Base-by-base conservation (phyloP, 2,797 vertebrate genomes). In the Melanitta fusca region DNA sequence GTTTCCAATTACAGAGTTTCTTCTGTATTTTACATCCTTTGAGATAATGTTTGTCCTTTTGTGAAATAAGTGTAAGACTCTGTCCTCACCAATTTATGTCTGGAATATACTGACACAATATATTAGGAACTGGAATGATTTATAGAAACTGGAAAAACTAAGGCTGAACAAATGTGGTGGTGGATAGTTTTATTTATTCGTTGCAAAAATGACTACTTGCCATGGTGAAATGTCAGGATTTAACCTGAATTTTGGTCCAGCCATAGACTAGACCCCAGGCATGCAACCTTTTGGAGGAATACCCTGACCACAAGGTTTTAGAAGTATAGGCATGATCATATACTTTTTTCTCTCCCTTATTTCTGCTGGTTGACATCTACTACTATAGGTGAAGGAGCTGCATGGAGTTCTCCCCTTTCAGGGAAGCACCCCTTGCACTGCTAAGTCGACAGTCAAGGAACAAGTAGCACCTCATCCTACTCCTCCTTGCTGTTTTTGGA, bases 1-100 rank as follows among this genome's bases (percentile, higher is more conserved):
- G 30, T 54, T 92, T 93, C 81, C 81, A 91, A 92, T 96, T 95
- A 89, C 32, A 80, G 84, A 80, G 6, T 78, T 93, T 71, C 69
- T 65, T 90, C 78, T 87, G 49, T 83, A 65, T 87, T 95, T 92
- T 87, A 51, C 45, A 58, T 89, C 39, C 36, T 91, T 75, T 69
- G 62, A 91, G 73, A 75, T 78, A 85, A 32, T 53, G 41, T 89
- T 92, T 96, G 81, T 89, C 51, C 81, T 83, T 89, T 72, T 78
- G 62, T 69, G 81, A 94, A 93, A 62, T 75, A 58, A 88, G 6
- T 51, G 17, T 87, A 79, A 47, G 71, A 80, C 80, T 86, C 57
- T 90, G 83, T 87, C 54, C 53, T 85, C 36, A 15, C 4, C 27
- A 75, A 27, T 87, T 85, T 95, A 51, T 77, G 53, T 69, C 60